Evolutionary conservation across 2,888 invertebrate species (phyloP).

Genomic region (Calliscelio sp.): DNA sequence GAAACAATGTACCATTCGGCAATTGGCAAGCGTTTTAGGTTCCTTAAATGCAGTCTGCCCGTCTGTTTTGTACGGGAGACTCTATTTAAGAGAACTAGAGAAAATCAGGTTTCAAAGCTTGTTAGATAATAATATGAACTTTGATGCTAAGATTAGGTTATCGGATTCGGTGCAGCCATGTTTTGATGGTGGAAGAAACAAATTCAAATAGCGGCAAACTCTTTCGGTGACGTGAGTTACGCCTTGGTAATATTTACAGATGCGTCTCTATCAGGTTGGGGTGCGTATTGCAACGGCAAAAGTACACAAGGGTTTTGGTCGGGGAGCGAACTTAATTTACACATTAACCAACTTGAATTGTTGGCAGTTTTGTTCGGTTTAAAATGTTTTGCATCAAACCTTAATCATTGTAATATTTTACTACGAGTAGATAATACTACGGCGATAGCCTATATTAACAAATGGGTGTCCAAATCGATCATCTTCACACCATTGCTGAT

Average conservation of each 20-base stretch:
- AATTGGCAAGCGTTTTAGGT: constrained; percentile 33
- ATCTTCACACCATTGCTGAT: constrained; percentile 52
- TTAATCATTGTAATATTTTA: constrained; percentile 58
- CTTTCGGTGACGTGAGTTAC: constrained; percentile 9
- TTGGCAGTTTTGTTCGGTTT: constrained; percentile 43
- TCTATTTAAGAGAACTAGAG: constrained; percentile 49
- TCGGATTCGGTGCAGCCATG: not conserved
- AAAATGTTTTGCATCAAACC: constrained; percentile 37
- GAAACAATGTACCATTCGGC: not conserved
- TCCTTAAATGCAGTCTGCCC: constrained; percentile 48
- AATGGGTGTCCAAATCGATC: constrained; percentile 66
- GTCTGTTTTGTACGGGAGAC: constrained; percentile 47
- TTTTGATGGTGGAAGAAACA: constrained; percentile 28
- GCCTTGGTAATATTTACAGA: constrained; percentile 28
- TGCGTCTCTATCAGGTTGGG: constrained; percentile 28
- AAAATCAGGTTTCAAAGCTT: constrained; percentile 29
- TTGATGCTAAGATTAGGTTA: not conserved
- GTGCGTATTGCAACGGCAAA: not conserved
- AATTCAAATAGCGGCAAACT: not conserved
- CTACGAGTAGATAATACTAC: constrained; percentile 74
- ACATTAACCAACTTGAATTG: constrained; percentile 72
- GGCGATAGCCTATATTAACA: constrained; percentile 73
- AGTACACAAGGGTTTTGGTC: constrained; percentile 39
- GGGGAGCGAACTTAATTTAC: constrained; percentile 39
- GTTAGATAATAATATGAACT: constrained; percentile 1